Base-by-base conservation (phyloP, 2,888 invertebrate genomes). In the Tillus elongatus region DNA sequence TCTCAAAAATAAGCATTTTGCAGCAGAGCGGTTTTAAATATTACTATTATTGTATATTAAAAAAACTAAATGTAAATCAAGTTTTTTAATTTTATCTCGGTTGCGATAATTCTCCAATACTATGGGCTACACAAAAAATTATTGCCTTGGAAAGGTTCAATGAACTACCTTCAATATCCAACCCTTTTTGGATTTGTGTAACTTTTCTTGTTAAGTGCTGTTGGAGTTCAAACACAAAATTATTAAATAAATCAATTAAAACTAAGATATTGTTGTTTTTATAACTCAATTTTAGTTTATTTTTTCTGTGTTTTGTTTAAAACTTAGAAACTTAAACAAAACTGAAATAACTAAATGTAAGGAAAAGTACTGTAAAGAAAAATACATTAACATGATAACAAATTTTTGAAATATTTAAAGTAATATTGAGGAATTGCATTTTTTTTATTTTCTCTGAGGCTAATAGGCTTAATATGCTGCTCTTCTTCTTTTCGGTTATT, bases 401-500 rank as follows among this genome's bases (percentile, higher is more conserved):
- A 19, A 19, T n/a, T 19, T 8, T 19, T 19, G n/a, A 8, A 19
- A 19, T 19, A 19, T 8, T 19, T 19, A n/a, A 8, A n/a, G n/a
- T 19, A 19, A 19, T 19, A 19, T n/a, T 19, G 6, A 8, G 24
- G 24, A 19, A 19, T 19, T 19, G n/a, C 24, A 19, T 19, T 19
- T 19, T 19, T 19, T 6, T 19, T 6, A 8, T n/a, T n/a, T n/a
- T n/a, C n/a, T n/a, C n/a, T 19, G 6, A 8, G 24, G 6, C n/a
- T 6, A 19, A 19, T 19, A 19, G n/a, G n/a, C 24, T 19, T 19
- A 19, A n/a, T 6, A 19, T 19, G n/a, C 24, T 19, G n/a, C 6
- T n/a, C n/a, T 19, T 19, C 24, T 19, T 19, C n/a, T 19, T 19
- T 19, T n/a, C n/a, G 24, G n/a, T n/a, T 19, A 19, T 19, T 19